Evolutionary conservation across 2,113 vertebrate genomes (phyloP), one percentile per base, ranked within the genome.

Genomic region (Dissostichus mawsoni): DNA sequence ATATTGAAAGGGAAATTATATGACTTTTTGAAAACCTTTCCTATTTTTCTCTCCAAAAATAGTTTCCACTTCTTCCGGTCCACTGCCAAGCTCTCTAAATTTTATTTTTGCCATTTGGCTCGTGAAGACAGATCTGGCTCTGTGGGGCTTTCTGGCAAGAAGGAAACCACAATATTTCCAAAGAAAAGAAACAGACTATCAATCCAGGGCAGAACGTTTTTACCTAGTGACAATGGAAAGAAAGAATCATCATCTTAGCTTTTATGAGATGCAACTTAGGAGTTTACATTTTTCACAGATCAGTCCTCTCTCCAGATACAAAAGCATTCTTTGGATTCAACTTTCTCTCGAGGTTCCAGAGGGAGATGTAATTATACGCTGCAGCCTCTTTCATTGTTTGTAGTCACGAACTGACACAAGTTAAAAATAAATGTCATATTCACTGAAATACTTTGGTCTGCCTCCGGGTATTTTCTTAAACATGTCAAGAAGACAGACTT

Each of bases 101-200:
- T 89, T 83, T 10, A 73, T 69, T 90, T 88, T 82, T 76, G 69
- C 78, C 77, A 72, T 89, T 90, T 90, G 91, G 88, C 85, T 78
- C 29, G 63, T 48, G 75, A 78, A 80, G 81, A 88, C 82, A 83
- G 62, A 78, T 83, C 65, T 80, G 86, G 71, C 86, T 83, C 80
- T 51, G 33, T 41, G 6, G 29, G 72, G 68, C 47, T 81, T 83
- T 41, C 80, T 90, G 81, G 88, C 86, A 90, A 68, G 45, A 76
- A 47, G 78, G 55, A 79, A 72, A 47, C 53, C 8, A 33, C 36
- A 63, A 41, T 7, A 61, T 86, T 80, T 86, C 69, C 56, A 87
- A 85, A 86, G 59, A 81, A 84, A 80, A 62, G 53, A 57, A 53
- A 87, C 73, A 82, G 74, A 69, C 65, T 17, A 76, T 89, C 78